Evolutionary conservation across 2,888 invertebrate species (phyloP).

Genomic region (Unio delphinus): DNA sequence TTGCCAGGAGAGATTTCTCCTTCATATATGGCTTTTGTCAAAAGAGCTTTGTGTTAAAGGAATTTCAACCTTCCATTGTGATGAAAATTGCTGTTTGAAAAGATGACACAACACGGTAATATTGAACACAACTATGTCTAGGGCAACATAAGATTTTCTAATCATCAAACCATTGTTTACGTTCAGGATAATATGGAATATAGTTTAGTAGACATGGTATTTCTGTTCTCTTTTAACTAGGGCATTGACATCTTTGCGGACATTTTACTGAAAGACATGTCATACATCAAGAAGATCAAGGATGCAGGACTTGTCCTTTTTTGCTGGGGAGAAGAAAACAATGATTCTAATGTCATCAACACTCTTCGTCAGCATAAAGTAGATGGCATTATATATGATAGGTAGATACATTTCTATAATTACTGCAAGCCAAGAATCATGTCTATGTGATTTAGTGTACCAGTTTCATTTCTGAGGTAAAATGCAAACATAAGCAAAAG

Average conservation of each 20-base stretch:
- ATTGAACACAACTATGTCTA: neutral
- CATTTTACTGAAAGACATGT: slow-evolving; percentile 52
- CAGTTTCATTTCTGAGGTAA: neutral
- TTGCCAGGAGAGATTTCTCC: no score
- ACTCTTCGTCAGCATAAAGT: slow-evolving; percentile 90
- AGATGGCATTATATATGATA: slow-evolving; percentile 97
- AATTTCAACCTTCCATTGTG: no score
- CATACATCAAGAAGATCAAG: slow-evolving; percentile 75
- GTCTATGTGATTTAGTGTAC: neutral
- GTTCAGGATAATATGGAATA: neutral
- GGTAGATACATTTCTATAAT: slow-evolving; percentile 73
- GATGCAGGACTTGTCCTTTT: slow-evolving; percentile 89
- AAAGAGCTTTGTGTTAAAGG: no score
- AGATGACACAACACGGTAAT: neutral
- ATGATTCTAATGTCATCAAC: slow-evolving; percentile 87
- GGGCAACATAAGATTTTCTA: neutral
- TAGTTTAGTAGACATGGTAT: neutral
- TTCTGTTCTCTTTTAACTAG: slow-evolving; percentile 20
- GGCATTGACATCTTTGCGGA: slow-evolving; percentile 56
- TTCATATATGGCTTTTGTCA: no score
- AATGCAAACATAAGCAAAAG: no score
- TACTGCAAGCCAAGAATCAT: no score
- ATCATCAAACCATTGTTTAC: neutral
- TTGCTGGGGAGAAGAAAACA: slow-evolving; percentile 98
- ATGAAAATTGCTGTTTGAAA: no score